Evolutionary conservation across 2,888 invertebrate genomes (phyloP).

Genomic region (Megamerina dolium): DNA sequence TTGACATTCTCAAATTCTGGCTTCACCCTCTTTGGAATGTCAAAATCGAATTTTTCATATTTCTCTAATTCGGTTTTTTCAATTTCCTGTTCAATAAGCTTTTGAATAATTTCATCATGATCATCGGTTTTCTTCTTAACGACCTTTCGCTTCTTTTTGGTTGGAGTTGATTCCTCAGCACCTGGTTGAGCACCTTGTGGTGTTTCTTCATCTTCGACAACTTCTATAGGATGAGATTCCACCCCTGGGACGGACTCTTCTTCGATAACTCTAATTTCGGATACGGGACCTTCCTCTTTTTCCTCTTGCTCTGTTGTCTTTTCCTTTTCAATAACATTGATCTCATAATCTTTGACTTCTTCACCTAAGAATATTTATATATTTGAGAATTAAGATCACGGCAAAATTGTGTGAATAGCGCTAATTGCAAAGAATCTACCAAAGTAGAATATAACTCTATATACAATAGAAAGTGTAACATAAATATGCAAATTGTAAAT

Average conservation of each 20-base stretch:
- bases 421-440: too few species aligned
- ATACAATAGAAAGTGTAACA: too few species aligned
- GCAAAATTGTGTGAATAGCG: too few species aligned
- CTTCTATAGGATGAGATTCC: conserved; percentile 36
- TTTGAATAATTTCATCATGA: conserved; percentile 43
- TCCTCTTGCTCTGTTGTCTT: conserved; percentile 32
- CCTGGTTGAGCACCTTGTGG: conserved; percentile 16
- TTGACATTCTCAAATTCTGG: conserved; percentile 40
- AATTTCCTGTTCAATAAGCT: conserved; percentile 44
- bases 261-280: conserved; percentile 39
- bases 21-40: conserved; percentile 40
- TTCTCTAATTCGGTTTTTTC: conserved; percentile 50
- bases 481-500: too few species aligned
- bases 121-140: conserved; percentile 43
- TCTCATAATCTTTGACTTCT: conserved; percentile 44
- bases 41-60: conserved; percentile 49
- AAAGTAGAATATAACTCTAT: too few species aligned
- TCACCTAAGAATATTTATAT: too few species aligned
- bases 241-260: conserved; percentile 25
- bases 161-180: conserved; percentile 28
- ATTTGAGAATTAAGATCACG: too few species aligned
- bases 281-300: conserved; percentile 39
- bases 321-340: conserved; percentile 47
- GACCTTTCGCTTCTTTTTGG: conserved; percentile 39
- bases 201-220: conserved; percentile 37